Evolutionary conservation across 2,888 invertebrate genomes (phyloP), one percentile per base, ranked within the genome.

Genomic region (Trachelus stipa): DNA sequence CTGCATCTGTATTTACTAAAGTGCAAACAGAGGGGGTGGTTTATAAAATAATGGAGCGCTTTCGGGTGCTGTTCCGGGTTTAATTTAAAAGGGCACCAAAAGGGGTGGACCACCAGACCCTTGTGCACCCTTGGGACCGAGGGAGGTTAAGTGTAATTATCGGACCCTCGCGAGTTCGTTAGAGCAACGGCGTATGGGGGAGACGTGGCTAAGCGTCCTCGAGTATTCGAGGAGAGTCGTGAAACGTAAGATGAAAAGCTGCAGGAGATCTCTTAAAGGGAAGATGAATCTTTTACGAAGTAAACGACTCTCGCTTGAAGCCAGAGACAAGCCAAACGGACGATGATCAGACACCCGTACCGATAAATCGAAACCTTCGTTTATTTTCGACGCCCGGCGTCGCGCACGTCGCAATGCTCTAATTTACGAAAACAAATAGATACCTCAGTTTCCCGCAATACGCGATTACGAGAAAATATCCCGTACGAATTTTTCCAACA

Each of bases 1-100:
- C 2, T 56, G 23, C 23, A 4, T 40, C 68, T 74, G 15, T 37
- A 69, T 69, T 73, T 68, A 74, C 35, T 37, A 80, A 76, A 78
- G 78, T 79, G 79, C 80, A 82, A 82, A 82, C 81, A 82, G 80
- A 80, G 78, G 79, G 81, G 82, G 80, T 81, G 82, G 80, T 81
- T 84, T 83, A 81, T 80, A 81, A 80, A 80, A 82, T 83, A 84
- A 84, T 81, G 80, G 79, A 82, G 79, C 82, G 79, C 81, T 83
- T 81, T 74, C 79, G 79, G 56, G 31, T 3, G 71, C 71, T 31
- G 71, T 34, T 34, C 12, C 75, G 77, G 79, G 81, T 81, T 82
- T 83, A 84, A 84, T 83, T 84, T 83, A 84, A 81, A 83, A 71
- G 71, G 71, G 71, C 31, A 71, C 71, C 31, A 34, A 31, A 71